These are phyloP conservation scores for Epizoanthus ramosus DNA, from an alignment of 92 coral and sea anemone species.

Conservation along the genomic window DNA sequence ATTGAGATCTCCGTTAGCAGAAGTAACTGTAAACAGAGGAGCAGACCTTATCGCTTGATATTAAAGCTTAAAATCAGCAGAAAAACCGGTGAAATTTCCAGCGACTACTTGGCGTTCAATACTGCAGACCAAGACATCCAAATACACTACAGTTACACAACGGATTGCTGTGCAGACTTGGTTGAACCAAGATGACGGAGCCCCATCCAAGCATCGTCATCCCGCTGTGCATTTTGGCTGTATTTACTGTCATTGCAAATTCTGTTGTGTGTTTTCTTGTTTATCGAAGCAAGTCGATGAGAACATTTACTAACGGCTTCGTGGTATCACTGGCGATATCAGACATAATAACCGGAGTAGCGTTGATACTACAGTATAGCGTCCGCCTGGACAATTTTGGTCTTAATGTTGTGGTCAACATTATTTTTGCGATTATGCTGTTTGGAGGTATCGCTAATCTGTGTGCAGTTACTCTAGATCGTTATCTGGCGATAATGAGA, in stretches of 20 bases:
- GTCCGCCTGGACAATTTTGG: conserved; percentile 59
- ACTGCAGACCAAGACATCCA: too few species aligned
- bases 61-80: background rate
- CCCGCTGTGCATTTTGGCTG: conserved; percentile 62
- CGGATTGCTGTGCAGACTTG: background rate
- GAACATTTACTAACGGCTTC: conserved; percentile 80
- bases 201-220: conserved; percentile 40
- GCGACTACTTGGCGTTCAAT: too few species aligned
- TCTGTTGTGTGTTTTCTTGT: conserved; percentile 72
- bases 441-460: conserved; percentile 80
- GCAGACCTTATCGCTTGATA: background rate
- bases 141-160: background rate
- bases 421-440: conserved; percentile 70
- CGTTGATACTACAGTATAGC: conserved; percentile 74
- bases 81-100: background rate
- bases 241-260: conserved; percentile 58
- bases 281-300: conserved; percentile 67
- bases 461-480: conserved; percentile 83
- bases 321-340: conserved; percentile 87
- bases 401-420: conserved; percentile 61
- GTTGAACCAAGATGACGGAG: conserved; percentile 1
- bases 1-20: background rate
- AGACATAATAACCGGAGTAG: conserved; percentile 75
- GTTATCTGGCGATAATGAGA: conserved; percentile 75
- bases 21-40: background rate